A percentile compares a stretch with the other conserved stretches of the same genome.
Conservation (phyloP, 2,113 vertebrate genomes). For the Microcebus tavaratra region DNA sequence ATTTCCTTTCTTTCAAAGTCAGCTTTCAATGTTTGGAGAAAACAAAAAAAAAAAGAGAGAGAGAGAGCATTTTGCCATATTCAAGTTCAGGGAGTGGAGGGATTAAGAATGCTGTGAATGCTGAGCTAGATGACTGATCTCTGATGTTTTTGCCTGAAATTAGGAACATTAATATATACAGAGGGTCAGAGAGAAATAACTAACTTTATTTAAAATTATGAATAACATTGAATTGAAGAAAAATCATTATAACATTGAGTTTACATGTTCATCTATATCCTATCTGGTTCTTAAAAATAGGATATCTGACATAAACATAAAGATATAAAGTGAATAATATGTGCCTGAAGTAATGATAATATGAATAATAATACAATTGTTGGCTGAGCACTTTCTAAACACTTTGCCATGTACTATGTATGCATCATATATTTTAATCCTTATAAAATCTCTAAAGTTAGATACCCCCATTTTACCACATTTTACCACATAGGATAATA, state of each 20-base stretch:
- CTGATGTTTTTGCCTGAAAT: background rate
- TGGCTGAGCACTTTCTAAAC: background rate
- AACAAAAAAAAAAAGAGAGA: background rate
- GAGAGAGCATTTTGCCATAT: conserved; percentile 6
- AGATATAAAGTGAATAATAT: background rate
- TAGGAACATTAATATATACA: background rate
- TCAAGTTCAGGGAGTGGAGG: background rate
- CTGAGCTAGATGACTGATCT: background rate
- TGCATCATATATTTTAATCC: background rate
- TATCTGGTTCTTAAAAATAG: background rate
- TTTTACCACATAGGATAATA: background rate
- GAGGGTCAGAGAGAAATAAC: background rate
- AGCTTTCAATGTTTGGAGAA: background rate
- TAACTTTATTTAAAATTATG: conserved; percentile 14
- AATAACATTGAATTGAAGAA: background rate
- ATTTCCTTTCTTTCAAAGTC: conserved; percentile 40
- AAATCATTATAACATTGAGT: background rate
- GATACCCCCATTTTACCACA: background rate
- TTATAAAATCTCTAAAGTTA: background rate
- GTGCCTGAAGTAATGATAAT: background rate
- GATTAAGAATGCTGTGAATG: background rate
- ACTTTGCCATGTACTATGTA: background rate
- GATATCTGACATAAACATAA: background rate
- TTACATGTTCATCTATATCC: background rate
- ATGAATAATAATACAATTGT: background rate